A percentile compares a stretch with the other conserved stretches of the same genome.
phyloP scores from a whole-genome alignment of 2,888 invertebrate genomes.

The Hedya salicella region DNA sequence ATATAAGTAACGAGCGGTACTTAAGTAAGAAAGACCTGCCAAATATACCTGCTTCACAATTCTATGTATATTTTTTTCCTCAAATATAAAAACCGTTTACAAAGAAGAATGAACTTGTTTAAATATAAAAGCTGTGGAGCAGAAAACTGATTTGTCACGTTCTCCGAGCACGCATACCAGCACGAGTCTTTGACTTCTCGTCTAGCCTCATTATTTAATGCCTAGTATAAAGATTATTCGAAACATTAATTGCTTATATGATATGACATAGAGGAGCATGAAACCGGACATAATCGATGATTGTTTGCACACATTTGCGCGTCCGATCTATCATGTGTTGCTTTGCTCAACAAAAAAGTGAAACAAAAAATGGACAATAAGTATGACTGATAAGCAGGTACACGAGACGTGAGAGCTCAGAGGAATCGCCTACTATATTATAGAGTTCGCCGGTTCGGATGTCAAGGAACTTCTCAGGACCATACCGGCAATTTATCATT shows the following conservation, averaged over 20 bases:
- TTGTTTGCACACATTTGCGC: constrained; percentile 55
- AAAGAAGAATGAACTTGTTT: constrained; percentile 42
- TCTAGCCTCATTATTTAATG: constrained; percentile 31
- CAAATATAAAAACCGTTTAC: constrained; percentile 40
- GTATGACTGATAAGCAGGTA: constrained; percentile 40
- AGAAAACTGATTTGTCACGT: constrained; percentile 44
- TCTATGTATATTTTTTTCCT: constrained; percentile 24
- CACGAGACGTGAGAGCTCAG: constrained; percentile 29
- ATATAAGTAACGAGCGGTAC: constrained; percentile 10
- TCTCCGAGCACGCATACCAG: constrained; percentile 35
- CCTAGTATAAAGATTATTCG: constrained; percentile 58
- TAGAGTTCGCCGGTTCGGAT: constrained; percentile 57
- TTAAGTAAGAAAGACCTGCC: neutral
- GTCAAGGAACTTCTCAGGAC: constrained; percentile 68
- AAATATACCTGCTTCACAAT: constrained; percentile 9
- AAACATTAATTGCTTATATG: constrained; percentile 40
- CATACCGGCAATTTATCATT: constrained; percentile 72
- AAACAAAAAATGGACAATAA: constrained; percentile 43
- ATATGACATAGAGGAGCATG: constrained; percentile 47
- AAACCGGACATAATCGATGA: constrained; percentile 61
- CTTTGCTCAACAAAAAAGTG: constrained; percentile 53
- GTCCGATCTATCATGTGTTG: constrained; percentile 61
- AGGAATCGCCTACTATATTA: constrained; percentile 57
- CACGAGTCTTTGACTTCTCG: constrained; percentile 35
- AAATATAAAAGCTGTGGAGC: constrained; percentile 41